A percentile compares a stretch with the other conserved stretches of the same genome.
These are phyloP conservation scores for Acanthaster planci DNA, from an alignment of 35 echinoderm and acorn worm genomes.

Conservation along the genomic window DNA sequence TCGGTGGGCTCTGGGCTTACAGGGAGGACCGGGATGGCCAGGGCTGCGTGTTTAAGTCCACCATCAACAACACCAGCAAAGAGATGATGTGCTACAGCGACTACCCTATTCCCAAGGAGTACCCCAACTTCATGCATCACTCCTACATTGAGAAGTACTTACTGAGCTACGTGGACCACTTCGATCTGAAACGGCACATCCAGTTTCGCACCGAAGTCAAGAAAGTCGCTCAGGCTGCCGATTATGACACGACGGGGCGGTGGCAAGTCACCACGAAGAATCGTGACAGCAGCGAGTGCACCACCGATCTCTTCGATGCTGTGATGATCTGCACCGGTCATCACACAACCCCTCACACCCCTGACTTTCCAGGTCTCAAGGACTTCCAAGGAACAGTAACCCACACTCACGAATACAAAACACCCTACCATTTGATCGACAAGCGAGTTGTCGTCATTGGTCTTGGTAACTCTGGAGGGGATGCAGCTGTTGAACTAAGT, in stretches of 20 bases:
- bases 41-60: conserved; percentile 76
- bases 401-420: conserved; percentile 80
- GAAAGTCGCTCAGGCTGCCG: conserved; percentile 44
- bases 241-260: conserved; percentile 61
- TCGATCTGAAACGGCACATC: conserved; percentile 69
- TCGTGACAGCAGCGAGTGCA: conserved; percentile 14
- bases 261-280: conserved; percentile 55
- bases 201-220: conserved; percentile 50
- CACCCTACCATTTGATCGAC: conserved; percentile 55
- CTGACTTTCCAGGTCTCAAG: conserved; percentile 68
- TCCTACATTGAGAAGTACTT: conserved; percentile 71
- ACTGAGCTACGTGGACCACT: conserved; percentile 61
- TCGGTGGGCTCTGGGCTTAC: conserved; percentile 87
- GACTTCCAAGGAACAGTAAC: conserved; percentile 65
- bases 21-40: conserved; percentile 52
- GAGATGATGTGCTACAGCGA: conserved; percentile 87
- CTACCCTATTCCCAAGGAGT: conserved; percentile 81
- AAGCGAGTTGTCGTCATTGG: conserved; percentile 78
- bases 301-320: conserved; percentile 68
- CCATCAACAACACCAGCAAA: conserved; percentile 83
- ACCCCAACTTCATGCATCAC: conserved; percentile 94
- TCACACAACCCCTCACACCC: conserved; percentile 58
- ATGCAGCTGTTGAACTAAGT: conserved; percentile 81
- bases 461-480: conserved; percentile 80
- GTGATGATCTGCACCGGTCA: conserved; percentile 78